phyloP scores from a whole-genome alignment of 1,140 invertebrate species.

The Luehdorfia chinensis region DNA sequence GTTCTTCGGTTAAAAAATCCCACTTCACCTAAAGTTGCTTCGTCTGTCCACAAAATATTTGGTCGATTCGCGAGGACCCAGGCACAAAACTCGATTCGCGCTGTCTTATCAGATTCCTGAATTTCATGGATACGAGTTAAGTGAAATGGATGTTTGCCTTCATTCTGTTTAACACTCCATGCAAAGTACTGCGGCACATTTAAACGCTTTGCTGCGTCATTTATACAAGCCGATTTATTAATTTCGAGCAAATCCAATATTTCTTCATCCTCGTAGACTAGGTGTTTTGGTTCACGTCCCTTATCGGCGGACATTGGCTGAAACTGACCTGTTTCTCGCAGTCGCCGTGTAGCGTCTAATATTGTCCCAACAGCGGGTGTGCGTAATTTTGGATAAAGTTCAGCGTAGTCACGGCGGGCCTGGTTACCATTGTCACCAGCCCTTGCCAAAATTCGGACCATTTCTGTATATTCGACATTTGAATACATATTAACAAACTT shows the following conservation, averaged over 20 bases:
- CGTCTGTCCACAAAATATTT: too few species aligned
- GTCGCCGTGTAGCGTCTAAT: constrained; percentile 11
- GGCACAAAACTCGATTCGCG: too few species aligned
- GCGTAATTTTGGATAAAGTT: constrained; percentile 16
- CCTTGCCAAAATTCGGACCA: constrained; percentile 8
- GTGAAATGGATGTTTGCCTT: too few species aligned
- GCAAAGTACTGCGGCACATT: constrained; percentile 9
- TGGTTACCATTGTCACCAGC: constrained; percentile 4
- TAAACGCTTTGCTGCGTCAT: constrained; percentile 5
- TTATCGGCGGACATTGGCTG: constrained; percentile 9
- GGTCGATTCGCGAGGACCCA: too few species aligned
- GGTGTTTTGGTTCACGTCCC: constrained; percentile 6
- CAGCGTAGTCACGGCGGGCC: constrained; percentile 8
- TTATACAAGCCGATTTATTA: not conserved
- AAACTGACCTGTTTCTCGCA: constrained; percentile 18
- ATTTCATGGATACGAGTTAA: not conserved
- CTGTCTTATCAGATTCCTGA: too few species aligned
- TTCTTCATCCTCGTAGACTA: constrained; percentile 1
- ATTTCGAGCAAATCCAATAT: constrained; percentile 7
- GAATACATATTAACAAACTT: too few species aligned
- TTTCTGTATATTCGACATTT: constrained; percentile 10
- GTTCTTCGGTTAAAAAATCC: too few species aligned
- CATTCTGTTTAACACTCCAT: too few species aligned
- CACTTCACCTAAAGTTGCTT: too few species aligned
- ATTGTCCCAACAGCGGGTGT: constrained; percentile 4